Evolutionary conservation across 2,888 invertebrate species (phyloP), one percentile per base, ranked within the genome.

Genomic region (Agriotes lineatus): DNA sequence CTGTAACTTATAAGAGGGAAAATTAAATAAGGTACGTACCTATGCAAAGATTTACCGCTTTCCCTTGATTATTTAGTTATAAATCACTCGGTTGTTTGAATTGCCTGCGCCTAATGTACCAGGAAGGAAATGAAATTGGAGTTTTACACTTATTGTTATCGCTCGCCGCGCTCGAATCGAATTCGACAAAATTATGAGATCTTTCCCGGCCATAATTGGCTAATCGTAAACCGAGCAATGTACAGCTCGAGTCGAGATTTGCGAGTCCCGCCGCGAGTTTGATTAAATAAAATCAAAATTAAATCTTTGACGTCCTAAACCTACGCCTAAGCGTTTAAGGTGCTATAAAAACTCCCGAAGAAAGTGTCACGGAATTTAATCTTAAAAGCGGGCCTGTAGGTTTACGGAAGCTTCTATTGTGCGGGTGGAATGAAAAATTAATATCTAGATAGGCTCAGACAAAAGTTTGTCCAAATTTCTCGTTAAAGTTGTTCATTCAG

Each of bases 11-110:
- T 60, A 56, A 69, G 61, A 64, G 69, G 44, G 65, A 69, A 69
- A 65, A 65, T 69, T 65, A 65, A 69, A 61, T 65, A 65, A 65
- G 60, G 65, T 64, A 69, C 60, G 48, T 57, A 61, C 69, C 69
- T 69, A 60, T 65, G 69, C 50, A 54, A 61, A 65, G 69, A 65
- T 69, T 69, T 65, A 62, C 45, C 48, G 45, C 59, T 64, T 59
- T 64, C 59, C 62, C 56, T 69, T 50, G 50, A 65, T 69, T 69
- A 69, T 69, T 69, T 65, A 48, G 60, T 61, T 65, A 60, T 65
- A 65, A 69, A 63, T 68, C 58, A 52, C 39, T 63, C 35, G 42
- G 61, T 48, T 44, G 63, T 63, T 63, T 42, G 63, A 63, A 56
- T 63, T 63, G 54, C 54, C 16, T 35, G 22, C 33, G 35, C 56